Percentiles rank a stretch among this genome's conserved stretches.
Evolutionary conservation across 2,888 invertebrate genomes (phyloP).

Genomic region (Carterocephalus palaemon): DNA sequence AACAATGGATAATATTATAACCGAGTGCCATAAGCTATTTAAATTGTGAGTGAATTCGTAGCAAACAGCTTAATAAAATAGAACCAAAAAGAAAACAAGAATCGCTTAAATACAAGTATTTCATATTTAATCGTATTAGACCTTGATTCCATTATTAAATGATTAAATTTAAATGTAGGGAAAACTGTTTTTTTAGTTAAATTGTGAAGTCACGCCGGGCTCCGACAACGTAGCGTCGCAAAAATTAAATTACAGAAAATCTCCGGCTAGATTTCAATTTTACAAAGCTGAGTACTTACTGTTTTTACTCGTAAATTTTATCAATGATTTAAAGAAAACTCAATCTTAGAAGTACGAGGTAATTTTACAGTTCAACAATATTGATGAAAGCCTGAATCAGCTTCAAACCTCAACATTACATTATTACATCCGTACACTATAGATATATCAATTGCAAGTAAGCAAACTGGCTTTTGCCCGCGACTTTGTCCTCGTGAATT

Average conservation of each 20-base stretch:
- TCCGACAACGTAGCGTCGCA: conserved; percentile 64
- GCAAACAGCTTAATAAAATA: too few relatives aligned
- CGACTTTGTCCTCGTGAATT: too few relatives aligned
- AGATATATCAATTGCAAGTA: too few relatives aligned
- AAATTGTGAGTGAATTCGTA: too few relatives aligned
- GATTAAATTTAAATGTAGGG: conserved; percentile 21
- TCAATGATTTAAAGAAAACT: conserved; percentile 7
- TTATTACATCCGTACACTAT: too few relatives aligned
- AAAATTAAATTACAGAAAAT: conserved; percentile 70
- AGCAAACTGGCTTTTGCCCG: too few relatives aligned
- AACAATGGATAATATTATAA: too few relatives aligned
- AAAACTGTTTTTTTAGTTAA: conserved; percentile 21
- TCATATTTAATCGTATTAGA: neutral
- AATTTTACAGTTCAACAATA: too few relatives aligned
- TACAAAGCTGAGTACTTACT: conserved; percentile 42
- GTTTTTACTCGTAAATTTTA: conserved; percentile 15
- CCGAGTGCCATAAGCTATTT: too few relatives aligned
- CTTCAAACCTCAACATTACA: too few relatives aligned
- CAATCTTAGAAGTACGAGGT: too few relatives aligned
- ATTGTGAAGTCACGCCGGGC: conserved; percentile 32
- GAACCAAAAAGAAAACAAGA: neutral
- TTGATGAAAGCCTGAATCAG: too few relatives aligned
- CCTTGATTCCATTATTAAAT: conserved; percentile 12
- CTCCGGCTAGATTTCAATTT: conserved; percentile 64
- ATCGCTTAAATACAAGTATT: conserved; percentile 1